phyloP scores from a whole-genome alignment of 2,113 vertebrate genomes.

The Rhizomys pruinosus region DNA sequence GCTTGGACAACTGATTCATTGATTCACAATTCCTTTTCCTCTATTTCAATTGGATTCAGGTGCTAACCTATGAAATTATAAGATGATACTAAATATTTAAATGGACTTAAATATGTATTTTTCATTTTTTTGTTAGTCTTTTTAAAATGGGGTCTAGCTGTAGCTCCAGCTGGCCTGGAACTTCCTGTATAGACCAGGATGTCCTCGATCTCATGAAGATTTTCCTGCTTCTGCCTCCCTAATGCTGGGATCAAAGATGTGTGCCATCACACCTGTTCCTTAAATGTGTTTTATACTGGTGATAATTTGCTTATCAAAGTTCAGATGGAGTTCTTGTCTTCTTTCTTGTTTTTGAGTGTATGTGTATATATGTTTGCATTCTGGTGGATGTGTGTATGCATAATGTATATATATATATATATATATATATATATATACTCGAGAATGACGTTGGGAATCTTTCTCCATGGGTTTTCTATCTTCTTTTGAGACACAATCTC shows the following conservation, averaged over 20 bases:
- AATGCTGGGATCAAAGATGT: too few species aligned
- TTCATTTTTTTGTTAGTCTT: not conserved
- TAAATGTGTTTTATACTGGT: constrained; percentile 18
- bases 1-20: not conserved
- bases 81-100: constrained; percentile 19
- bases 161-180: too few species aligned
- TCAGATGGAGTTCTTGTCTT: not conserved
- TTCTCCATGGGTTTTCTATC: not conserved
- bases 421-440: not conserved
- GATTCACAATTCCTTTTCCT: not conserved
- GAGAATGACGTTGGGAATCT: not conserved
- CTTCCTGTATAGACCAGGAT: not conserved
- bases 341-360: not conserved
- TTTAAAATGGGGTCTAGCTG: not conserved
- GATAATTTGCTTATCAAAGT: not conserved
- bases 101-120: constrained; percentile 44
- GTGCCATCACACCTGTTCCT: too few species aligned
- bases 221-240: too few species aligned
- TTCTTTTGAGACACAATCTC: too few species aligned
- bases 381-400: not conserved
- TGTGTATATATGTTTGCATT: not conserved
- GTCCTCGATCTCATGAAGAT: too few species aligned
- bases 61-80: constrained; percentile 24
- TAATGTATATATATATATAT: not conserved
- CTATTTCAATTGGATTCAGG: not conserved